phyloP scores from a whole-genome alignment of 1,140 invertebrate species.

The Proctacanthus coquilletti region DNA sequence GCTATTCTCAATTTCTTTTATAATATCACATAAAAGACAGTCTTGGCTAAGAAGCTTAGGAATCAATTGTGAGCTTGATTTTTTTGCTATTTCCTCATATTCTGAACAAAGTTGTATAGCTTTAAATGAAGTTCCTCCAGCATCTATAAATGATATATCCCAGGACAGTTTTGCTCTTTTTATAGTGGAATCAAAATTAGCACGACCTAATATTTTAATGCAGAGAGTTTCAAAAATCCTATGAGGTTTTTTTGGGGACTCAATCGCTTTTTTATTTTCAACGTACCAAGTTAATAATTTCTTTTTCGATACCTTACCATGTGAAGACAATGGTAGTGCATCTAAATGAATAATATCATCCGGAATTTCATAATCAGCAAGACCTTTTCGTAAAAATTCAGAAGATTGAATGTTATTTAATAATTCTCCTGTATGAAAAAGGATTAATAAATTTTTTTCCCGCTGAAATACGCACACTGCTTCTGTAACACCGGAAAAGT shows the following conservation, averaged over 20 bases:
- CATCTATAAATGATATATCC: constrained; percentile 12
- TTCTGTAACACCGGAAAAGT: background rate
- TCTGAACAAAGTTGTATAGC: constrained; percentile 18
- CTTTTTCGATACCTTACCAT: constrained; percentile 31
- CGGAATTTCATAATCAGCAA: constrained; percentile 20
- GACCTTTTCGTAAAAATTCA: constrained; percentile 4
- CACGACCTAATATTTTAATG: background rate
- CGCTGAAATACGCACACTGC: background rate
- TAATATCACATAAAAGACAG: constrained; percentile 4
- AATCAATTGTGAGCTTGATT: constrained; percentile 14
- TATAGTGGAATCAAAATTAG: background rate
- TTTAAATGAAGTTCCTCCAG: constrained; percentile 23
- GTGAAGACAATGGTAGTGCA: constrained; percentile 31
- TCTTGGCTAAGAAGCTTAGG: constrained; percentile 14
- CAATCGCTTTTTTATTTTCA: too few species aligned
- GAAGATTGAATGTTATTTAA: background rate
- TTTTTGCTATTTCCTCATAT: constrained; percentile 15
- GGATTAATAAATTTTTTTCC: too few species aligned
- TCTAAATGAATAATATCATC: constrained; percentile 25
- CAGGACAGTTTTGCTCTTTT: constrained; percentile 8
- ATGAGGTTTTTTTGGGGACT: too few species aligned
- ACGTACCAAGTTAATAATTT: constrained; percentile 11
- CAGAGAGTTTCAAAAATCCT: background rate
- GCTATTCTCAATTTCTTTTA: too few species aligned
- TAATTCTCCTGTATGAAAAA: background rate